Conservation (phyloP, 2,113 vertebrate genomes). For the Caranx ignobilis region DNA sequence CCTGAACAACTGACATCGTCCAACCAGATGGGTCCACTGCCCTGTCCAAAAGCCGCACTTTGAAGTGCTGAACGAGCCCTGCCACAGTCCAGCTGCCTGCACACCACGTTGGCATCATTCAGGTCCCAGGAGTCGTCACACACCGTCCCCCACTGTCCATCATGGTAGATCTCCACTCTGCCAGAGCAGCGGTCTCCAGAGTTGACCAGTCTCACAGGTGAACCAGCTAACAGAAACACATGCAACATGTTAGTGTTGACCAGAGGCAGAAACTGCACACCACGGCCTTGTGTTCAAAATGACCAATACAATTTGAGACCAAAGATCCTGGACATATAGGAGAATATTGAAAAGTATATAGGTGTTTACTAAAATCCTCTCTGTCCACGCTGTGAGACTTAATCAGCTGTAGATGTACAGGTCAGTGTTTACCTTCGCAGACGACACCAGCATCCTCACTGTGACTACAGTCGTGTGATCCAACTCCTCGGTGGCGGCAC, state of each 20-base stretch:
- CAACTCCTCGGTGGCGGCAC: constrained; percentile 54
- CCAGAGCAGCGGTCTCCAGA: constrained; percentile 51
- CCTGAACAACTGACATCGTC: constrained; percentile 15
- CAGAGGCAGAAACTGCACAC: not conserved
- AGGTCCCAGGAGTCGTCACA: constrained; percentile 66
- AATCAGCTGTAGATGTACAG: not conserved
- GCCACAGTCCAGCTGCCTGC: constrained; percentile 68
- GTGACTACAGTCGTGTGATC: constrained; percentile 61
- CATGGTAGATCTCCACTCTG: constrained; percentile 61
- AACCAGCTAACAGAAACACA: too few relatives aligned
- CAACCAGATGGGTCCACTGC: constrained; percentile 72
- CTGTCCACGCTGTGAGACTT: not conserved
- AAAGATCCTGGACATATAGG: too few relatives aligned
- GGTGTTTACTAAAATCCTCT: not conserved
- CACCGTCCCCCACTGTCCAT: constrained; percentile 67
- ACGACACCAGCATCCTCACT: constrained; percentile 60
- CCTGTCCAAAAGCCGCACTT: constrained; percentile 55
- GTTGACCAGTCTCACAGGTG: too few relatives aligned
- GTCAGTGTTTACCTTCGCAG: constrained; percentile 52
- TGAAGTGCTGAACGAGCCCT: constrained; percentile 25
- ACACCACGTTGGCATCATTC: constrained; percentile 57
- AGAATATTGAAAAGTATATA: too few relatives aligned
- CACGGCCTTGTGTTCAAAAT: not conserved
- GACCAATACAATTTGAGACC: too few relatives aligned
- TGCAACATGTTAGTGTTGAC: not conserved